Evolutionary conservation across 2,888 invertebrate genomes (phyloP), one percentile per base, ranked within the genome.

Genomic region (Panzeria rudis): DNA sequence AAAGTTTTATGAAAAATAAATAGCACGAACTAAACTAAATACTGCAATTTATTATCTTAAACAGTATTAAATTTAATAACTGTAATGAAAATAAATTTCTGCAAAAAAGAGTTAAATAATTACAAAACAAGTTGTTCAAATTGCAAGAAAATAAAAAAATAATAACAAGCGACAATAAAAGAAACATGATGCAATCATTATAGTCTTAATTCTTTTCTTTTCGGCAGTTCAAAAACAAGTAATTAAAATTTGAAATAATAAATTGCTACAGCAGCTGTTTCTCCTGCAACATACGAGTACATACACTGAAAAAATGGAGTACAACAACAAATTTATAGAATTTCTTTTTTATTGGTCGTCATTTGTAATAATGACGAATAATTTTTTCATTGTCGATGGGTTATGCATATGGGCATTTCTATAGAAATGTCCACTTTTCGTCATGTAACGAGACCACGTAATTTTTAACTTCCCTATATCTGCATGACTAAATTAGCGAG

Each of bases 41-140:
- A n/a, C 32, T 41, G 13, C 23, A 78, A 50, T 66, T 80, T 73
- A 17, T 66, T 79, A 80, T 47, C 68, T 32, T 66, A 25, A 80
- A 78, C 25, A 54, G 75, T 78, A 72, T 73, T 68, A 47, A 81
- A 62, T 23, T 35, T 77, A 84, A 84, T 77, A 38, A 61, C 47
- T 38, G 13, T 59, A 68, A 80, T 80, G 68, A 66, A 35, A 69
- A 32, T 20, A 59, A 35, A 35, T 29, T 20, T 54, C n/a, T 44
- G 44, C n/a, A 44, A 25, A 29, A 29, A 68, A 41, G 32, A 35
- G 20, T 66, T 72, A 29, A n/a, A 50, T 15, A 20, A 59, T 81
- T 69, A 41, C 66, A 20, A 73, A 80, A 47, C 38, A 38, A 35
- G 25, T 64, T 64, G 54, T 23, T 56, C 44, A 50, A 80, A 59